Conservation (phyloP, 2,113 vertebrate genomes). For the Pomatorhinus ruficollis region DNA sequence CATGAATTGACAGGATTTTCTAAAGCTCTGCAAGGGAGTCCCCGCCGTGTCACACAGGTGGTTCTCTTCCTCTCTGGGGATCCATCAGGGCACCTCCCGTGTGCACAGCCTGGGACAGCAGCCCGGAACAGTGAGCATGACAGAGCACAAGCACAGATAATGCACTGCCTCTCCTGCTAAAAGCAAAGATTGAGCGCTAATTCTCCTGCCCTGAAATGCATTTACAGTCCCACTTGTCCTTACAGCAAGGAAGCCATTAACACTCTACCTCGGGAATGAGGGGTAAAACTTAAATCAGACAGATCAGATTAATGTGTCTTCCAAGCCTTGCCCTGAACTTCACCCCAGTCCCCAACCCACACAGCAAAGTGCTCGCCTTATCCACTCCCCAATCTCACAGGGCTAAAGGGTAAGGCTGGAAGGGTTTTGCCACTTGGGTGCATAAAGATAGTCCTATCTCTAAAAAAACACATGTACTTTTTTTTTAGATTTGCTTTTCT, state of each 20-base stretch:
- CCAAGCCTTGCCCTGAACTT: not conserved
- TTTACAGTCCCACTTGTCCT: not conserved
- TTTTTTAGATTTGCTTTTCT: not conserved
- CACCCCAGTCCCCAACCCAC: not conserved
- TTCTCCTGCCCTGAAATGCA: not conserved
- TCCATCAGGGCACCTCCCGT: not conserved
- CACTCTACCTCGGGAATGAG: not conserved
- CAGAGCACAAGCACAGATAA: not conserved
- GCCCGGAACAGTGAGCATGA: not conserved
- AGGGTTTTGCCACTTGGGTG: not conserved
- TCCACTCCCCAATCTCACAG: fast-evolving
- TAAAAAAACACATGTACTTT: fast-evolving
- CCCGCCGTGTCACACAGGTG: not conserved
- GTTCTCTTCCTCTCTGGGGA: not conserved
- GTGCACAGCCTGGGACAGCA: not conserved
- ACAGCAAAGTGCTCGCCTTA: fast-evolving
- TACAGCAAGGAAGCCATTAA: not conserved
- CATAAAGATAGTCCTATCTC: not conserved
- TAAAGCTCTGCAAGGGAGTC: not conserved
- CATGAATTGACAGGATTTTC: not conserved
- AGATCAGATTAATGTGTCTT: not conserved
- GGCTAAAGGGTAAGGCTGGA: not conserved
- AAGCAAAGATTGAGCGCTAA: not conserved
- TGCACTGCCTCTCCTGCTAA: not conserved
- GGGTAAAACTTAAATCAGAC: not conserved